A percentile compares a stretch with the other conserved stretches of the same genome.
Conservation (phyloP, 2,888 invertebrate species). For the Drosophila robusta region DNA sequence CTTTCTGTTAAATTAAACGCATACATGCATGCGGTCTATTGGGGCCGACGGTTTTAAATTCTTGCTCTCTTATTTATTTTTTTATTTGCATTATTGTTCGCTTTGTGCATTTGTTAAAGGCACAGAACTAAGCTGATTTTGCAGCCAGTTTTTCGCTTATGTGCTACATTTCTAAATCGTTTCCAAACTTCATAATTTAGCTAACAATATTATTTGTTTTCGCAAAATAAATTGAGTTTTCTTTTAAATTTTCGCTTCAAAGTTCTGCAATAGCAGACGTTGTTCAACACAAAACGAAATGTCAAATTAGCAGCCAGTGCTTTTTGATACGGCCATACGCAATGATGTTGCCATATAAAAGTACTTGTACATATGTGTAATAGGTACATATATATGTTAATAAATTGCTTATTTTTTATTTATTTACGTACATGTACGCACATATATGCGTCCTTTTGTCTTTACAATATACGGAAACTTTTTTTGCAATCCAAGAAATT, state of each 20-base stretch:
- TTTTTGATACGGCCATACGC: constrained; percentile 64
- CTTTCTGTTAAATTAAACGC: constrained; percentile 31
- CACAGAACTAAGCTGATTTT: constrained; percentile 2
- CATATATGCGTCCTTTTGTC: constrained; percentile 17
- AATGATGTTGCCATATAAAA: constrained; percentile 72
- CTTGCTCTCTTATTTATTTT: constrained; percentile 25
- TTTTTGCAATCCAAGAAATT: constrained; percentile 36
- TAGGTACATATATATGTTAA: constrained; percentile 23
- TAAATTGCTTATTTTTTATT: constrained; percentile 3
- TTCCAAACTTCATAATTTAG: neutral
- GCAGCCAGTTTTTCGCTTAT: constrained; percentile 4
- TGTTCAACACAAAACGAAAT: constrained; percentile 66
- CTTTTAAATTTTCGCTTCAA: constrained; percentile 32
- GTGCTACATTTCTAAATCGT: neutral
- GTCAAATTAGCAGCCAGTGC: constrained; percentile 61
- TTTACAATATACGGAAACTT: constrained; percentile 27
- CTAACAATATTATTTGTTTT: constrained; percentile 31
- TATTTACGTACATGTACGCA: constrained; percentile 16
- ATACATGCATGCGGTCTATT: constrained; percentile 26
- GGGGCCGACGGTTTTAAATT: constrained; percentile 15
- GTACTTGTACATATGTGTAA: constrained; percentile 37
- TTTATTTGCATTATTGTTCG: constrained; percentile 26
- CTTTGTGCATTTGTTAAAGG: constrained; percentile 11
- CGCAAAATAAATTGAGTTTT: constrained; percentile 28
- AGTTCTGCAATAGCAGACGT: constrained; percentile 51